A percentile compares a stretch with the other conserved stretches of the same genome.
phyloP scores from a whole-genome alignment of 2,113 vertebrate genomes.

The Cynopterus brachyotis region DNA sequence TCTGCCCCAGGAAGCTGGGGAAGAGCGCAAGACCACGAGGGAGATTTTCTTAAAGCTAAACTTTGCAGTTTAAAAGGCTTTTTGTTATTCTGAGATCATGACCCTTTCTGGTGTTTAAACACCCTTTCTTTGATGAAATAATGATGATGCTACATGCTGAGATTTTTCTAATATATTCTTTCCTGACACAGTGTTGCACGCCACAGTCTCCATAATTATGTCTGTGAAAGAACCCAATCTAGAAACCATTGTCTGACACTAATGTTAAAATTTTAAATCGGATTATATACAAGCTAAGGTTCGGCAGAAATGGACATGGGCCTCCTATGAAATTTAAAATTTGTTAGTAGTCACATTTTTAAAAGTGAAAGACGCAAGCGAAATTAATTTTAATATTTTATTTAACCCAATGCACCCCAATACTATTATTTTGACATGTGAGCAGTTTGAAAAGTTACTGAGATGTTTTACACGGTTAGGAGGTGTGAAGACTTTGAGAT shows the following conservation, averaged over 20 bases:
- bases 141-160: background rate
- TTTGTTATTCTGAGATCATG: background rate
- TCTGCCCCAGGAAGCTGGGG: background rate
- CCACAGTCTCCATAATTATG: background rate
- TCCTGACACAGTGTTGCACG: background rate
- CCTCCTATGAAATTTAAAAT: background rate
- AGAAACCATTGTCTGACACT: background rate
- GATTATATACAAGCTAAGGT: background rate
- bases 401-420: background rate
- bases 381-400: background rate
- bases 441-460: background rate
- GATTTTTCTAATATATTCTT: background rate
- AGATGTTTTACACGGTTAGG: background rate
- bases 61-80: background rate
- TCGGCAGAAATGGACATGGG: background rate
- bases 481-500: background rate
- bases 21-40: background rate
- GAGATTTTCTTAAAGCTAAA: background rate
- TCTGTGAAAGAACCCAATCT: background rate
- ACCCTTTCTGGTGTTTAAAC: conserved; percentile 22
- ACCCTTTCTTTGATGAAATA: conserved; percentile 31
- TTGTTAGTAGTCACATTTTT: background rate
- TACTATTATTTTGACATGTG: background rate
- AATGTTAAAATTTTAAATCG: background rate
- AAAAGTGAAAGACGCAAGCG: background rate